A percentile compares a stretch with the other conserved stretches of the same genome.
phyloP scores from a whole-genome alignment of 2,113 vertebrate species.

The Pardalotus punctatus region DNA sequence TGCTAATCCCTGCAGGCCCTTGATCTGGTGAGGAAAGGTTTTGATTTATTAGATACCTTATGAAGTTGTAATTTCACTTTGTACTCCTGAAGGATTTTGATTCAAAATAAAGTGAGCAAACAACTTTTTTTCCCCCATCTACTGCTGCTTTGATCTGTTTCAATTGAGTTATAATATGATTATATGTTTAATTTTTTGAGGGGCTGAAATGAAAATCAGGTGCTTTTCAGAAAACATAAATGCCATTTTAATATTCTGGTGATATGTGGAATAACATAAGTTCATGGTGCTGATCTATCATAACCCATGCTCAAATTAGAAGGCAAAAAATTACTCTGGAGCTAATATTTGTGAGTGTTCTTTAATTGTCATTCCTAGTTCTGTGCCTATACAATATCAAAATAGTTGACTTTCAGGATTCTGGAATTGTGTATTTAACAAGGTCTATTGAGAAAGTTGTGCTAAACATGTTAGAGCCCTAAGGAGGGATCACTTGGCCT shows the following conservation, averaged over 20 bases:
- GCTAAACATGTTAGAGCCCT: background rate
- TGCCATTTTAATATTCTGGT: background rate
- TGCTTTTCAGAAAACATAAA: background rate
- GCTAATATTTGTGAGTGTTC: background rate
- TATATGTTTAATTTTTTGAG: background rate
- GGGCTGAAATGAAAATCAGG: background rate
- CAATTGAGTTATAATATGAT: background rate
- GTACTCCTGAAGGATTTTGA: background rate
- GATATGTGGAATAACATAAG: background rate
- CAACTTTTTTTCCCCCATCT: background rate
- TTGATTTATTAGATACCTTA: constrained; percentile 9
- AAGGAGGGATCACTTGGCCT: background rate
- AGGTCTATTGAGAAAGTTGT: background rate
- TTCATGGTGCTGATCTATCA: background rate
- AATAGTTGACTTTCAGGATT: background rate
- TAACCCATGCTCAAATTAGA: background rate
- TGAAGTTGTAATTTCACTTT: constrained; percentile 32
- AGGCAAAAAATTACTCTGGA: background rate
- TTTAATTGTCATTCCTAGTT: background rate
- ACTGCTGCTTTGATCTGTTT: background rate
- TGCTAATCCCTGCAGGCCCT: constrained; percentile 44
- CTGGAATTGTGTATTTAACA: fast-evolving
- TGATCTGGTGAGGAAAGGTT: constrained; percentile 39
- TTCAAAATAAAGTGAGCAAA: background rate
- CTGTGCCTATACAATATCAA: background rate